Evolutionary conservation across 2,888 invertebrate genomes (phyloP).

Genomic region (Drosophila paranaensis): DNA sequence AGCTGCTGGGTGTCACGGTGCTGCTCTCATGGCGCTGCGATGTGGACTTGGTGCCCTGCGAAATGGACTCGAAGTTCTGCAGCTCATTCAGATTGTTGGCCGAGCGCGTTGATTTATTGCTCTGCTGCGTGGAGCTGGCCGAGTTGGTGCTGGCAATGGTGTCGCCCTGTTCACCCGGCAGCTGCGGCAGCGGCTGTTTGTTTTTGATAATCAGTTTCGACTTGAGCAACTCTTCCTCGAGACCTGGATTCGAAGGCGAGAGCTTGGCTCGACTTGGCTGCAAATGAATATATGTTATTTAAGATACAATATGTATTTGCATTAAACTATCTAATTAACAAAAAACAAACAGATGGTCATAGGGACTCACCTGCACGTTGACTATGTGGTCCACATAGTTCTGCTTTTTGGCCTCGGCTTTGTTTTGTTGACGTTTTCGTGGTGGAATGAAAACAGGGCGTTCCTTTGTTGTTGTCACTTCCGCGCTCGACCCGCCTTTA

Average conservation of each 20-base stretch:
- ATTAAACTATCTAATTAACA: not conserved
- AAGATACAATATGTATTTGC: not conserved
- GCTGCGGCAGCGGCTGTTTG: slow-evolving; percentile 85
- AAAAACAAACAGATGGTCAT: too few species aligned
- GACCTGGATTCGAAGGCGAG: slow-evolving; percentile 83
- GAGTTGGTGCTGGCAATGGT: slow-evolving; percentile 64
- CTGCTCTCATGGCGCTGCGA: slow-evolving; percentile 82
- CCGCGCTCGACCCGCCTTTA: slow-evolving; percentile 66
- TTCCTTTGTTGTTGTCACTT: slow-evolving; percentile 76
- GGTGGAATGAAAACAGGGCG: slow-evolving; percentile 87
- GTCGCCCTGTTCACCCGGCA: slow-evolving; percentile 74
- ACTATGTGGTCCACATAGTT: slow-evolving; percentile 88
- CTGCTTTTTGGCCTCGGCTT: slow-evolving; percentile 81
- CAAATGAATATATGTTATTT: not conserved
- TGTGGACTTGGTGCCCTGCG: slow-evolving; percentile 80
- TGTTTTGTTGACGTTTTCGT: slow-evolving; percentile 86
- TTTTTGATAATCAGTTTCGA: slow-evolving; percentile 84
- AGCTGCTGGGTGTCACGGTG: slow-evolving; percentile 84
- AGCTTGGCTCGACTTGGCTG: slow-evolving; percentile 82
- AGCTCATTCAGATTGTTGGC: slow-evolving; percentile 85
- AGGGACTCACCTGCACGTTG: slow-evolving; percentile 86
- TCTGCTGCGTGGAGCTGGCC: slow-evolving; percentile 68
- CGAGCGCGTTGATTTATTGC: slow-evolving; percentile 74
- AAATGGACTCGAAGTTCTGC: slow-evolving; percentile 83
- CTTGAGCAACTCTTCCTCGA: slow-evolving; percentile 83